phyloP scores from a whole-genome alignment of 2,113 vertebrate species.

The Myiozetetes cayanensis region DNA sequence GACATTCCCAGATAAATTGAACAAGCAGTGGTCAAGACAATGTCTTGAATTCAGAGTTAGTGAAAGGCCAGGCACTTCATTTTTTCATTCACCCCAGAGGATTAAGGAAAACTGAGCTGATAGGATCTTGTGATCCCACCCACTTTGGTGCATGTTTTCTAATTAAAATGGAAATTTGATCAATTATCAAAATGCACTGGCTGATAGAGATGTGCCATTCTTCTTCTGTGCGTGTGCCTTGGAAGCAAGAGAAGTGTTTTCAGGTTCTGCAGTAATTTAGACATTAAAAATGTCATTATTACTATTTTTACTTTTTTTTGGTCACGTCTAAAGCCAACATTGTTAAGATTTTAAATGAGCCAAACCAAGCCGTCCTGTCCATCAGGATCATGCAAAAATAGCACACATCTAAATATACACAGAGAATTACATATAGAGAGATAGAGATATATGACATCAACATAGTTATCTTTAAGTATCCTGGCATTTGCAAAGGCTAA shows the following conservation, averaged over 20 bases:
- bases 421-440: neutral
- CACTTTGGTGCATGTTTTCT: slow-evolving; percentile 45
- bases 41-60: slow-evolving; percentile 26
- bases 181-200: slow-evolving; percentile 47
- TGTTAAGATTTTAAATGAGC: neutral
- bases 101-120: slow-evolving; percentile 48
- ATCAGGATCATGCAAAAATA: neutral
- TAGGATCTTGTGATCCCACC: slow-evolving; percentile 35
- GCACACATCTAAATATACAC: neutral
- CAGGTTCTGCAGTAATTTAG: slow-evolving; percentile 13
- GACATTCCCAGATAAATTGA: neutral
- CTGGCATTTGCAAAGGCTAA: neutral
- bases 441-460: neutral
- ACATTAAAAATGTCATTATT: neutral
- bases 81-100: slow-evolving; percentile 7
- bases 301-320: neutral
- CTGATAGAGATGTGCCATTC: slow-evolving; percentile 41
- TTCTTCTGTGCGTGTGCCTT: neutral
- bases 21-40: slow-evolving; percentile 29
- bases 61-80: neutral
- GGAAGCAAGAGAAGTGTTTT: slow-evolving; percentile 8
- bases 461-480: neutral
- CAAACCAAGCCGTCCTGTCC: neutral
- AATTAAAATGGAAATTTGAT: slow-evolving; percentile 69
- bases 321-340: neutral